These are phyloP conservation scores for Nasonia vitripennis DNA, from an alignment of 1,140 invertebrate genomes.

Conservation along the genomic window DNA sequence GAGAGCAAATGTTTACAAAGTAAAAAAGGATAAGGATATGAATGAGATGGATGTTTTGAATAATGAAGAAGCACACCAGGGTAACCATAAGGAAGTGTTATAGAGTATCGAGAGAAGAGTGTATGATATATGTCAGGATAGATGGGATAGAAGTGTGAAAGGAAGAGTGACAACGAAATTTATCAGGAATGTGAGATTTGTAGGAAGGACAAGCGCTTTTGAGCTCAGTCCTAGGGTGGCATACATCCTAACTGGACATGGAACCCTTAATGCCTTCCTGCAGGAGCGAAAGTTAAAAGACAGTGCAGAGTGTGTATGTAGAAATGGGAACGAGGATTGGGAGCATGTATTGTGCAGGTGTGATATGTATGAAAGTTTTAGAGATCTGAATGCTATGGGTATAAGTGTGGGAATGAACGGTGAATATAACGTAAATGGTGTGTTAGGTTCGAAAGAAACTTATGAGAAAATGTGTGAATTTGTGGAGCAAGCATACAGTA, in stretches of 20 bases:
- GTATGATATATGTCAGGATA: conserved; percentile 9
- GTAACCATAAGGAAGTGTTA: conserved; percentile 54
- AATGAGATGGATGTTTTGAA: background rate
- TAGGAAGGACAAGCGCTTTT: background rate
- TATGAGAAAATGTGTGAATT: too few species aligned
- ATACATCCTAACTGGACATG: background rate
- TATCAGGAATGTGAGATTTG: conserved; percentile 26
- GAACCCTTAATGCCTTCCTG: background rate
- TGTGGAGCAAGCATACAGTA: too few species aligned
- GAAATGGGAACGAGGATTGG: too few species aligned
- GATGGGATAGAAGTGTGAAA: background rate
- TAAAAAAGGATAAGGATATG: background rate
- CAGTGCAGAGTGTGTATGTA: too few species aligned
- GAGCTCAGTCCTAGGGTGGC: background rate
- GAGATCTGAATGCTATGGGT: too few species aligned
- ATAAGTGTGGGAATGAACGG: too few species aligned
- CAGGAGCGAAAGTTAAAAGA: too few species aligned
- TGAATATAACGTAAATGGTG: too few species aligned
- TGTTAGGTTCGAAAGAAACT: too few species aligned
- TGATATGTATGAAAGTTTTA: too few species aligned
- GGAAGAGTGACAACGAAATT: conserved; percentile 47
- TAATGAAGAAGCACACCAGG: conserved; percentile 44
- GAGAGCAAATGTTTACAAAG: background rate
- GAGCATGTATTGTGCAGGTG: too few species aligned
- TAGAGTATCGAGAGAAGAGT: conserved; percentile 1